A percentile compares a stretch with the other conserved stretches of the same genome.
Evolutionary conservation across 2,113 vertebrate genomes (phyloP).

Genomic region (Sapayoa aenigma): DNA sequence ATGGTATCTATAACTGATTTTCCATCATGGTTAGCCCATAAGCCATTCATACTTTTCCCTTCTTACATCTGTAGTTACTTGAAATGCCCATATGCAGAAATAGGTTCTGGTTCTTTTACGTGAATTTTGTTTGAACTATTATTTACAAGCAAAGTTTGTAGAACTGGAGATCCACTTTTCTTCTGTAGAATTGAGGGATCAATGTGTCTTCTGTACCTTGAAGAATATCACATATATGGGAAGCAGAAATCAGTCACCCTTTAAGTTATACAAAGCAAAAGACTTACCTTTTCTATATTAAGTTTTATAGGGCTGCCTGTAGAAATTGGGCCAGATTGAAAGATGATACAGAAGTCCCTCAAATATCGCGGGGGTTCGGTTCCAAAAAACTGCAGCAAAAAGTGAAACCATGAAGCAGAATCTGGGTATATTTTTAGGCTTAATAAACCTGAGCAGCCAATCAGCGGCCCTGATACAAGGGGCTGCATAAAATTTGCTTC

Average conservation of each 20-base stretch:
- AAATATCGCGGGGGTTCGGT: too few species aligned
- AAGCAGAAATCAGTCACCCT: background rate
- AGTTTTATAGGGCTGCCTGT: background rate
- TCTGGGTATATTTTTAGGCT: too few species aligned
- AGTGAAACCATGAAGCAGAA: too few species aligned
- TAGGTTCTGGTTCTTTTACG: background rate
- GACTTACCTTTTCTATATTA: background rate
- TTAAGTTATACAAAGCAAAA: background rate
- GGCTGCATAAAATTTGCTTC: too few species aligned
- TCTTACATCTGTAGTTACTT: background rate
- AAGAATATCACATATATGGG: background rate
- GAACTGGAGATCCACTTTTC: background rate
- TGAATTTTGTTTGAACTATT: background rate
- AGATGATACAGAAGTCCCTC: too few species aligned
- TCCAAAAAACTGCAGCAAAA: too few species aligned
- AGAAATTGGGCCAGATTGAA: background rate
- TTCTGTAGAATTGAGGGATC: background rate
- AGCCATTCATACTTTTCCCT: background rate
- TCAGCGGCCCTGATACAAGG: too few species aligned
- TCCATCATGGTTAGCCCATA: background rate
- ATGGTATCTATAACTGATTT: background rate
- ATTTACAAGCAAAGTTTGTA: background rate
- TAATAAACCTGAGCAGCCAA: too few species aligned
- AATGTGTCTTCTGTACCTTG: background rate
- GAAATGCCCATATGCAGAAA: background rate